Conservation (phyloP, 1,140 invertebrate species). For the Oscheius sp. region DNA sequence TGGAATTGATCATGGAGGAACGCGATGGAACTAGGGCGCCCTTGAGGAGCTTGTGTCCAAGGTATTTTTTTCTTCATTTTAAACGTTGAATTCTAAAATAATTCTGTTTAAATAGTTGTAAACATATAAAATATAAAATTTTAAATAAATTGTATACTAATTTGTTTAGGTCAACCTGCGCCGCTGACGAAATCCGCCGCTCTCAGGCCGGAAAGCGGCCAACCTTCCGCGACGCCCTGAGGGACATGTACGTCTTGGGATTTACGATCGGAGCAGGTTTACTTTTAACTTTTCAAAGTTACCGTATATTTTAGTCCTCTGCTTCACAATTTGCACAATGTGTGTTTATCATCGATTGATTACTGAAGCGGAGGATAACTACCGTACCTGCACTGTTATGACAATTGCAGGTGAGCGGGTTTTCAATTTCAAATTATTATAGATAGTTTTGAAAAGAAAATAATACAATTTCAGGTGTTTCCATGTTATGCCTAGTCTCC, state of each 20-base stretch:
- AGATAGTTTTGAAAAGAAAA: not conserved
- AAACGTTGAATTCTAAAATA: not conserved
- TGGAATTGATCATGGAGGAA: conserved; percentile 43
- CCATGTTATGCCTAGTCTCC: conserved; percentile 40
- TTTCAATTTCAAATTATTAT: conserved; percentile 15
- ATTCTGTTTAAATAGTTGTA: not conserved
- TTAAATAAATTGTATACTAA: not conserved
- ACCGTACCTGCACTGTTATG: conserved; percentile 41
- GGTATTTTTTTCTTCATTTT: conserved; percentile 32
- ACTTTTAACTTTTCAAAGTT: conserved; percentile 42
- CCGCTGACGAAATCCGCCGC: conserved; percentile 20
- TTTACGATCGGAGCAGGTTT: not conserved
- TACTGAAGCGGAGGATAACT: conserved; percentile 37
- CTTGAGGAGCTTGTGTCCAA: conserved; percentile 43
- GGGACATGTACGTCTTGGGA: conserved; percentile 16
- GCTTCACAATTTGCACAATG: conserved; percentile 44
- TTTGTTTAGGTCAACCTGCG: conserved; percentile 42
- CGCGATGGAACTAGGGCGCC: conserved; percentile 44
- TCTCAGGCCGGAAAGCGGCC: conserved; percentile 29
- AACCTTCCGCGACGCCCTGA: conserved; percentile 28
- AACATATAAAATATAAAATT: not conserved
- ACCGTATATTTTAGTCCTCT: conserved; percentile 23
- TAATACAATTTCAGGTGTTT: conserved; percentile 13
- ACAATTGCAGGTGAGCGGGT: conserved; percentile 38
- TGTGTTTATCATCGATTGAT: conserved; percentile 50